Conservation (phyloP, 35 echinoderm and acorn worm genomes). For the Apostichopus japonicus region DNA sequence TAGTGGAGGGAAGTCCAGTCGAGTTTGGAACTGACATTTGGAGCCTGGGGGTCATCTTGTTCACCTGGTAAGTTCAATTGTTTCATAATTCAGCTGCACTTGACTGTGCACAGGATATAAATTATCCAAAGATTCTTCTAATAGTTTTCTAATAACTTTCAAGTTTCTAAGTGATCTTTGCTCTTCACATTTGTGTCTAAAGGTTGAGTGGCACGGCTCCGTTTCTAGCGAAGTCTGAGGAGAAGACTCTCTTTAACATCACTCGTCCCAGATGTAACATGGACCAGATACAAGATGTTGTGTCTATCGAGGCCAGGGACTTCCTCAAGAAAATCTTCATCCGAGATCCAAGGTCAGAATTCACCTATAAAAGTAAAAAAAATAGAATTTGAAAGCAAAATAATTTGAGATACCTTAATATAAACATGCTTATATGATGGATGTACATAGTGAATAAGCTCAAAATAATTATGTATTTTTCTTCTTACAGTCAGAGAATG, state of each 20-base stretch:
- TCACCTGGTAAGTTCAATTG: conserved; percentile 67
- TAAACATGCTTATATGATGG: too few species aligned
- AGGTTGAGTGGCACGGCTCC: conserved; percentile 89
- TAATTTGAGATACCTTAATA: too few species aligned
- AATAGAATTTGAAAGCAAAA: background rate
- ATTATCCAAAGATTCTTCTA: too few species aligned
- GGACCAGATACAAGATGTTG: conserved; percentile 60
- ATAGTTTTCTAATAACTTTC: too few species aligned
- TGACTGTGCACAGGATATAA: too few species aligned
- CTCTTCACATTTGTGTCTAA: background rate
- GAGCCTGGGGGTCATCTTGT: conserved; percentile 77
- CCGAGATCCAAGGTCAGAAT: conserved; percentile 62
- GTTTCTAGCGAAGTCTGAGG: conserved; percentile 71
- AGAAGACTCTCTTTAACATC: conserved; percentile 89
- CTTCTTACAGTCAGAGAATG: conserved; percentile 62
- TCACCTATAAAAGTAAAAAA: background rate
- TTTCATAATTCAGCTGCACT: background rate
- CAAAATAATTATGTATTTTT: background rate
- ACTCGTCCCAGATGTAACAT: conserved; percentile 76
- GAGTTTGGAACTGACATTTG: conserved; percentile 90
- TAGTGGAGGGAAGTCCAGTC: conserved; percentile 67
- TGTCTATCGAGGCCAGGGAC: conserved; percentile 57
- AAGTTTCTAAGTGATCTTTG: too few species aligned
- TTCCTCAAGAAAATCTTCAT: conserved; percentile 75
- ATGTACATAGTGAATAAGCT: too few species aligned